Base-by-base conservation (phyloP, 2,797 vertebrate genomes). In the Cottoperca gobio region DNA sequence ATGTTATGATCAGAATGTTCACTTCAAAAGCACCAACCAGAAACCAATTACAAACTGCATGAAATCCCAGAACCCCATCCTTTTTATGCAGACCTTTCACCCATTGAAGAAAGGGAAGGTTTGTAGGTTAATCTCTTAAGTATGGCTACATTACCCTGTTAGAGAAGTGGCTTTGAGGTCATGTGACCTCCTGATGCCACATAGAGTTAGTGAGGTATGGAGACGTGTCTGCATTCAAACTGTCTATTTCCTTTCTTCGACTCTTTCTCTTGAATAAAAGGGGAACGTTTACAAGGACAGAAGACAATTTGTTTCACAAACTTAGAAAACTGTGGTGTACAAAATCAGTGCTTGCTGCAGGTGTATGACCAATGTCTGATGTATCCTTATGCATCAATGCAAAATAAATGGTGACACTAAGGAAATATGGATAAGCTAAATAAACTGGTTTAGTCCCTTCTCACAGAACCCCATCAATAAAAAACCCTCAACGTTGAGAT, bases 321-420 rank as follows among this genome's bases (percentile, higher is more conserved):
- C 35, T 9, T 78, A 79, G 28, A 74, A 24, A 64, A 33, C 21
- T 45, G n/a, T 11, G 52, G 35, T 54, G 62, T 57, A 53, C 5
- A 67, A 73, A 61, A 40, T 77, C 81, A 87, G 87, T 88, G 81
- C 80, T 78, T 50, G 72, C 46, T 73, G 60, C 24, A 3, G 39
- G 24, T 16, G 42, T 33, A 2, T 17, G 60, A 71, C 16, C 16
- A 35, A 6, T 5, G 7, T 60, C 23, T 59, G 60, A 45, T 33
- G 42, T 70, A 53, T 60, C 8, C 9, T 24, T 8, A 24, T 60
- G 50, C 40, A 45, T 31, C 14, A 10, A 66, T 42, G 8, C 70
- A 28, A 62, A 53, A 62, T 1, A 80, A 28, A 59, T n/a, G 40
- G 23, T 17, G 39, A 71, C 31, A 23, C 0, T 0, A 72, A 66